A percentile compares a stretch with the other conserved stretches of the same genome.
Evolutionary conservation across 30 jellyfish, hydroid and myxozoan genomes (phyloP).

Genomic region (Hydra vulgaris): DNA sequence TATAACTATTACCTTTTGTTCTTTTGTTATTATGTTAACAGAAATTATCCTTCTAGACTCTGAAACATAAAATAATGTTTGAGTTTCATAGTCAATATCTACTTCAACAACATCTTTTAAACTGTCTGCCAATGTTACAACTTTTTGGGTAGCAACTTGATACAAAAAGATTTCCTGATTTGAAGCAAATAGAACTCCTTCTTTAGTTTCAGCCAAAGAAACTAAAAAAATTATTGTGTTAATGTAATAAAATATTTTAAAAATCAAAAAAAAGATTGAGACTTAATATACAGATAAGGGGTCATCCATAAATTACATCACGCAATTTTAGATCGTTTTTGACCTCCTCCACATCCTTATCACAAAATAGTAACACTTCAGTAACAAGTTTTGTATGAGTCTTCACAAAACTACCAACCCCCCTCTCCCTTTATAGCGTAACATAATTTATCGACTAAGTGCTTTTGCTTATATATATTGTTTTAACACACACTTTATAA

Average conservation of each 20-base stretch:
- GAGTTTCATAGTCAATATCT: conserved; percentile 22
- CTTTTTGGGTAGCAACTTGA: not conserved
- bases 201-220: not conserved
- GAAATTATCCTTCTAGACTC: not conserved
- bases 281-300: too few species aligned
- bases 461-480: too few species aligned
- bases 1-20: conserved; percentile 8
- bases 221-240: not conserved
- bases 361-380: too few species aligned
- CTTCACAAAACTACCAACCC: too few species aligned
- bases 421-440: too few species aligned
- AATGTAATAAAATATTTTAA: not conserved
- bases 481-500: too few species aligned
- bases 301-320: too few species aligned
- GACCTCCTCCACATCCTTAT: too few species aligned
- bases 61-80: not conserved
- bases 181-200: not conserved
- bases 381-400: too few species aligned
- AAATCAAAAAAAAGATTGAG: not conserved
- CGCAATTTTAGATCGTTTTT: too few species aligned
- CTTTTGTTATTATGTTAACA: conserved; percentile 15
- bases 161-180: not conserved
- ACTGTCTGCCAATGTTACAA: not conserved
- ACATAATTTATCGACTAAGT: too few species aligned
- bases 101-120: conserved; percentile 14